Percentiles rank a stretch among this genome's conserved stretches.
These are phyloP conservation scores for Brachyptera putata DNA, from an alignment of 2,888 invertebrate genomes.

Conservation along the genomic window DNA sequence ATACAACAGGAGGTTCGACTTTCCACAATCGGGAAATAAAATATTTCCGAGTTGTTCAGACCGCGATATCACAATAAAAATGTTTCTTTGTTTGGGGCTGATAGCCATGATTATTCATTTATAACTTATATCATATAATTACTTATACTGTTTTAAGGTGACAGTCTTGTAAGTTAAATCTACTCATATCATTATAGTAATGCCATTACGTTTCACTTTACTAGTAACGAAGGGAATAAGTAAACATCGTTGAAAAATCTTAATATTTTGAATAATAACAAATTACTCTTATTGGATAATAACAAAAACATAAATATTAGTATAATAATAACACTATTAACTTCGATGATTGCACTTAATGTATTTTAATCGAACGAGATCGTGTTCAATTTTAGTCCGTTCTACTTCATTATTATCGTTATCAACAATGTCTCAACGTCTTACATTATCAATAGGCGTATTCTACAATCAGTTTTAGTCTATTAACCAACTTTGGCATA, in stretches of 20 bases:
- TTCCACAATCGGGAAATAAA: neutral
- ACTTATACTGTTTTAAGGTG: slow-evolving; percentile 3
- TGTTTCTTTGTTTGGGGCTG: slow-evolving; percentile 8
- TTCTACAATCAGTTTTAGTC: neutral
- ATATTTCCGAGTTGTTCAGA: slow-evolving; percentile 8
- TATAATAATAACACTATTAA: slow-evolving; percentile 25
- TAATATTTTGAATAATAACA: slow-evolving; percentile 15
- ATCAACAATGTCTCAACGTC: neutral
- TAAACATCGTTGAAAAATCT: slow-evolving; percentile 4
- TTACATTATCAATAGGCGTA: neutral
- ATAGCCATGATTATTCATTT: neutral
- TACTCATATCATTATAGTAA: slow-evolving; percentile 15
- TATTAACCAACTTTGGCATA: neutral
- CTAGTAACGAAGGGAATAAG: slow-evolving; percentile 11
- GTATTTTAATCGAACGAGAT: neutral
- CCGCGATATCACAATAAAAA: slow-evolving; percentile 20
- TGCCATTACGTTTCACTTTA: slow-evolving; percentile 9
- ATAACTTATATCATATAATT: no score
- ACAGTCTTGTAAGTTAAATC: slow-evolving; percentile 18
- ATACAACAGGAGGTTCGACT: no score
- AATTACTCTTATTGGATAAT: slow-evolving; percentile 16
- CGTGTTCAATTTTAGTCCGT: neutral
- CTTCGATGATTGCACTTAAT: slow-evolving; percentile 35
- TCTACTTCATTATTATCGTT: neutral
- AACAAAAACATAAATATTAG: slow-evolving; percentile 22